Evolutionary conservation across 1,140 invertebrate genomes (phyloP), one percentile per base, ranked within the genome.

Genomic region (Papilio polytes): DNA sequence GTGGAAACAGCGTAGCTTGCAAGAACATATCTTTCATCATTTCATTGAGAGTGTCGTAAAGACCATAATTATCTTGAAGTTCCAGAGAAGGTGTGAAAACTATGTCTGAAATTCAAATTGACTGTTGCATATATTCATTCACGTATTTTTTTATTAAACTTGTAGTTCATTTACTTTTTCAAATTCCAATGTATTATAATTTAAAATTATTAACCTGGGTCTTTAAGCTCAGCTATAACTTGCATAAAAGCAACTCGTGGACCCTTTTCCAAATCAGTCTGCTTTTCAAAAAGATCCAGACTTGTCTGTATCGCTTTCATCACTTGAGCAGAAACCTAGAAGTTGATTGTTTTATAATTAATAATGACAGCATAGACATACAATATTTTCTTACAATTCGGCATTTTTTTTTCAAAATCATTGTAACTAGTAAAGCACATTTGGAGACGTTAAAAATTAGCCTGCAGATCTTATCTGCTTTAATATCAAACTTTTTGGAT

Each of bases 11-110:
- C 22, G 93, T 92, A 0, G 92, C 93, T 85, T 95, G 94, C 22
- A 94, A 80, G 76, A 95, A 94, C 88, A 95, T 95, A 73, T 95
- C 94, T 80, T 95, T 92, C 88, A 95, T 94, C 95, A 95, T 95
- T 85, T 93, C 89, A 44, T 81, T 85, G 22, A 95, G 73, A 6
- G 92, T 92, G 59, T 90, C 89, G 78, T 94, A 91, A 1, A 95
- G 81, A 0, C 94, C 92, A 80, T 83, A 90, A n/a, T 86, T 80
- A 18, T 93, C 93, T 2, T 92, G 87, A 26, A 91, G 63, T 22
- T 95, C 92, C 79, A 95, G 70, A 0, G 94, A 93, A 3, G 95
- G 95, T 41, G 90, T 87, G 81, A 95, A 95, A 80, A 88, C 89
- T 77, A 95, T 93, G 83, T 95, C 95, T 95, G 81, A n/a, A 85